Evolutionary conservation across 2,113 vertebrate genomes (phyloP).

Genomic region (Phalacrocorax brasilianus): DNA sequence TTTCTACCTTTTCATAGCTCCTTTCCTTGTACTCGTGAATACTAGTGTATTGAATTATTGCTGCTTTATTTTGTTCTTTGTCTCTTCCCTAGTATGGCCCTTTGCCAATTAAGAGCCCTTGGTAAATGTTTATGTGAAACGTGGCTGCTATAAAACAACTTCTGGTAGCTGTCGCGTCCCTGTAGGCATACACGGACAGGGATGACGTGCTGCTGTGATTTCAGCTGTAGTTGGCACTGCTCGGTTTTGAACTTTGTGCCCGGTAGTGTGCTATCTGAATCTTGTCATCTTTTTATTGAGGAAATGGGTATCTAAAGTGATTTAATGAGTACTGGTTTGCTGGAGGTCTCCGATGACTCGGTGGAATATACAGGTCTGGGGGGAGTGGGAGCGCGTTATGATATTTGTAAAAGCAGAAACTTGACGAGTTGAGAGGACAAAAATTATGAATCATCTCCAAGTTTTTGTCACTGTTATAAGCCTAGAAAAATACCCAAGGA

Average conservation of each 20-base stretch:
- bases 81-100: background rate
- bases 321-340: background rate
- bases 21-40: background rate
- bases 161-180: background rate
- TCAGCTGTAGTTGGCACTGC: background rate
- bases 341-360: background rate
- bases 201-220: background rate
- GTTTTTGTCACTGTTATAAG: background rate
- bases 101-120: background rate
- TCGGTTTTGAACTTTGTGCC: background rate
- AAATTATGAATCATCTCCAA: background rate
- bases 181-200: fast-evolving
- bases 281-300: background rate
- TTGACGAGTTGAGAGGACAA: background rate
- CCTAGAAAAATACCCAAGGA: background rate
- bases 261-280: background rate
- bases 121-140: background rate
- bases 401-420: background rate
- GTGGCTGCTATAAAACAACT: background rate
- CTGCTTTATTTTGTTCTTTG: background rate
- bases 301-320: background rate
- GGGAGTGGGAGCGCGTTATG: background rate
- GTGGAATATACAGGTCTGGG: background rate
- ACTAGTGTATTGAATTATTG: background rate
- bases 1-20: background rate